Evolutionary conservation across 1,140 invertebrate genomes (phyloP).

Genomic region (Littorina saxatilis): DNA sequence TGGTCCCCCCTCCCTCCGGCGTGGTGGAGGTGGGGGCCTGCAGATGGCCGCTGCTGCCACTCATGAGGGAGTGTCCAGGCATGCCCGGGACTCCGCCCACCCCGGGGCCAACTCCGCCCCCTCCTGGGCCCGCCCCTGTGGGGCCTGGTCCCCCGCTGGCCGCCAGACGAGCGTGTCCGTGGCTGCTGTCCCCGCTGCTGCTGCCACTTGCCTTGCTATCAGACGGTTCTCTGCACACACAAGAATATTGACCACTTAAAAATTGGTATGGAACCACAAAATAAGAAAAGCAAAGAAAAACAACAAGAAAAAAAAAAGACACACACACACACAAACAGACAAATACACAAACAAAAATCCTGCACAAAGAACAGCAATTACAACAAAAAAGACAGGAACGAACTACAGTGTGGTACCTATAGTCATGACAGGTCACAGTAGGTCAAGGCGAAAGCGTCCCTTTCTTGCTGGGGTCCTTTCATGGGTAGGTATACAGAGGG

Average conservation of each 20-base stretch:
- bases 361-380: no score
- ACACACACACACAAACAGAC: no score
- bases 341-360: no score
- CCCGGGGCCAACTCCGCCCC: slow-evolving; percentile 15
- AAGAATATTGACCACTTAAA: neutral
- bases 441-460: no score
- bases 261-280: no score
- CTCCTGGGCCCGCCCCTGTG: slow-evolving; percentile 29
- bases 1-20: slow-evolving; percentile 34
- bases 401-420: no score
- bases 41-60: slow-evolving; percentile 22
- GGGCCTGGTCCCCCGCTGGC: slow-evolving; percentile 17
- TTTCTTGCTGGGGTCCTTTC: no score
- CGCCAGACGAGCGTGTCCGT: slow-evolving; percentile 36
- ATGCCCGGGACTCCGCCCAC: slow-evolving; percentile 12
- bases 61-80: slow-evolving; percentile 36
- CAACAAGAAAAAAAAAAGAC: no score
- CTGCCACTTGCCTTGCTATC: slow-evolving; percentile 36
- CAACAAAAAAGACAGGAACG: no score
- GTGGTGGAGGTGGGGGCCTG: slow-evolving; percentile 53
- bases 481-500: no score
- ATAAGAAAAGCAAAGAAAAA: no score
- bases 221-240: slow-evolving; percentile 41
- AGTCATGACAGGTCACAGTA: no score
- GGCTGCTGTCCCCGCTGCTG: slow-evolving; percentile 32